These are phyloP conservation scores for Heptranchias perlo DNA, from an alignment of 2,113 vertebrate species.

Conservation along the genomic window DNA sequence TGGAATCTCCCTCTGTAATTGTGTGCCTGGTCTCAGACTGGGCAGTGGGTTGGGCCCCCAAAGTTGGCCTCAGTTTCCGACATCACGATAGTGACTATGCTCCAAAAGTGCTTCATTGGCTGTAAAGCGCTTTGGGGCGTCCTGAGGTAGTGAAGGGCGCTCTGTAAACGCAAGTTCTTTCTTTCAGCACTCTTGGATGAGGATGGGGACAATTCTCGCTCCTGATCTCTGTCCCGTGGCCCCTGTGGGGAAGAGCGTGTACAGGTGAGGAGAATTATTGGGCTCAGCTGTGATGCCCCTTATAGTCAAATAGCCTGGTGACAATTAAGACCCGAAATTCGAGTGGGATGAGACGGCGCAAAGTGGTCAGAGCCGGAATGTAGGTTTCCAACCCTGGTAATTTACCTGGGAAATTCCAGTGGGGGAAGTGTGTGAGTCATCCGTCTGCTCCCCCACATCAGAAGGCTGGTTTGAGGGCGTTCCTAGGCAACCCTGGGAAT, in stretches of 20 bases:
- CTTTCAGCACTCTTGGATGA: not conserved
- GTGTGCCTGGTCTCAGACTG: not conserved
- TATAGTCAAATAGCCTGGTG: no score
- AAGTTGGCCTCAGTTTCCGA: not conserved
- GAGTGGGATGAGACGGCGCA: no score
- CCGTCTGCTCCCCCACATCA: not conserved
- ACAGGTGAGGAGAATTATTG: not conserved
- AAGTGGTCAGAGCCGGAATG: no score
- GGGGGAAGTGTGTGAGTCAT: no score
- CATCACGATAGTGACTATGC: not conserved
- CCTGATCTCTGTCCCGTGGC: no score
- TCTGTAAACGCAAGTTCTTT: not conserved
- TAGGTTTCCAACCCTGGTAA: no score
- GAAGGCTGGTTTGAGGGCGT: not conserved
- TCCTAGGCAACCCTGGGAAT: not conserved
- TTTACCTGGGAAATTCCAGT: no score
- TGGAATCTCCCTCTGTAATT: no score
- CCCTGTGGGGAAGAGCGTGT: not conserved
- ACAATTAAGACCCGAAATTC: not conserved
- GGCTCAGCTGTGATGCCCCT: not conserved
- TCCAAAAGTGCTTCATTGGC: not conserved
- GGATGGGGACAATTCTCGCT: not conserved
- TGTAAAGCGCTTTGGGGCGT: not conserved
- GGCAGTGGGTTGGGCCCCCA: not conserved
- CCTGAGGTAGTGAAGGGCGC: not conserved